Conservation (phyloP, 92 coral and sea anemone species). For the Epizoanthus stellaris region DNA sequence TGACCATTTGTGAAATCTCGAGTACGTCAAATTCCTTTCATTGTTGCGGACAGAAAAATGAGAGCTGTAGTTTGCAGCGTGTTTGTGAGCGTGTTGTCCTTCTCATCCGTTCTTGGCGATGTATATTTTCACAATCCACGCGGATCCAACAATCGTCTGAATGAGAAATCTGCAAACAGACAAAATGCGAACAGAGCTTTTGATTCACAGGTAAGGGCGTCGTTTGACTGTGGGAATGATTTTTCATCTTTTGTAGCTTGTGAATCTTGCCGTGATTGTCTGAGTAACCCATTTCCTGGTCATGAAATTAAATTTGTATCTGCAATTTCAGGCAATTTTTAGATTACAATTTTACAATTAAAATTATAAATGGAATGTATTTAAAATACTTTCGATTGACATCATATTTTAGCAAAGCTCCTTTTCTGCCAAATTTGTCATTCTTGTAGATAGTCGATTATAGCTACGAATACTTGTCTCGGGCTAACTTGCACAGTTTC, state of each 20-base stretch:
- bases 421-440: too few relatives aligned
- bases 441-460: too few relatives aligned
- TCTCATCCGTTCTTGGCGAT: slow-evolving; percentile 52
- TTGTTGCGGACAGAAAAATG: background rate
- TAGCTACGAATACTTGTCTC: too few relatives aligned
- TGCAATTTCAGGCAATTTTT: too few relatives aligned
- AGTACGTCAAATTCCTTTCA: slow-evolving; percentile 8
- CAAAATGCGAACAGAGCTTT: slow-evolving; percentile 92
- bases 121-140: slow-evolving; percentile 90
- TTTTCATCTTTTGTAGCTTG: background rate
- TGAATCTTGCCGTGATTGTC: background rate
- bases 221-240: background rate
- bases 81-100: background rate
- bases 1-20: slow-evolving; percentile 16
- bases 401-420: too few relatives aligned
- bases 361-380: too few relatives aligned
- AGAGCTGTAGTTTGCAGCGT: slow-evolving; percentile 19
- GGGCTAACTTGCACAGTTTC: too few relatives aligned
- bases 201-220: slow-evolving; percentile 89
- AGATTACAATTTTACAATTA: too few relatives aligned
- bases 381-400: too few relatives aligned
- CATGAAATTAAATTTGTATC: too few relatives aligned
- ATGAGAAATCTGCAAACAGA: slow-evolving; percentile 92
- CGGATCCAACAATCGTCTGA: slow-evolving; percentile 93
- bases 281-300: background rate